Base-by-base conservation (phyloP, 2,113 vertebrate species). In the Notarius lentiginosus region DNA sequence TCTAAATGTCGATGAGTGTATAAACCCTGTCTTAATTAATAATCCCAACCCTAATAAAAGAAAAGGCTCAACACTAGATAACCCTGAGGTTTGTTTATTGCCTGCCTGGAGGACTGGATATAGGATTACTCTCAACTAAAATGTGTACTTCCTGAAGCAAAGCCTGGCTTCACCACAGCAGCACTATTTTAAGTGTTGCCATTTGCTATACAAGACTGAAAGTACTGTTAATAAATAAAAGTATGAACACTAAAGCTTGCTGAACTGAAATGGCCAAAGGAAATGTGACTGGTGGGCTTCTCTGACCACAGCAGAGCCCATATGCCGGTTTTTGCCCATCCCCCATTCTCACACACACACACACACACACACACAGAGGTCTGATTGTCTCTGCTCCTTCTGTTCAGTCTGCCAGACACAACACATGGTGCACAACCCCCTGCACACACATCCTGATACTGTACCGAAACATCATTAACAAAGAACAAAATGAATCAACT, bases 281-380 rank as follows among this genome's bases (percentile, higher is more conserved):
- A 65, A 53, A 68, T 68, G 15, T 68, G 82, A 68, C 47, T 68
- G 17, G 53, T 84, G 80, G 81, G 70, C 72, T 83, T 66, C 24
- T 9, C 60, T 80, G 73, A 87, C 87, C 84, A 80, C 70, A 84
- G 34, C 73, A 76, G 82, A 88, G 89, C 91, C 95, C 94, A 95
- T 95, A 95, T 95, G 94, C 92, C 91, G 83, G 81, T 11, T 73
- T 90, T 89, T 86, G 88, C 91, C 90, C 91, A 88, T 90, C 90
- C 87, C 86, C 80, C 86, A 53, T 72, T 70, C 68, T 34, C 75
- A 53, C 58, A 79, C 83, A 58, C 68, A 61, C 70, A 75, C 77
- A 79, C 77, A 79, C 53, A 55, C 53, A 79, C 72, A 58, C 56
- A 11, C 56, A 81, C 73, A 66, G 80, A 89, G 80, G 87, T 79